phyloP scores from a whole-genome alignment of 2,888 invertebrate species.

The Erebia palarica region DNA sequence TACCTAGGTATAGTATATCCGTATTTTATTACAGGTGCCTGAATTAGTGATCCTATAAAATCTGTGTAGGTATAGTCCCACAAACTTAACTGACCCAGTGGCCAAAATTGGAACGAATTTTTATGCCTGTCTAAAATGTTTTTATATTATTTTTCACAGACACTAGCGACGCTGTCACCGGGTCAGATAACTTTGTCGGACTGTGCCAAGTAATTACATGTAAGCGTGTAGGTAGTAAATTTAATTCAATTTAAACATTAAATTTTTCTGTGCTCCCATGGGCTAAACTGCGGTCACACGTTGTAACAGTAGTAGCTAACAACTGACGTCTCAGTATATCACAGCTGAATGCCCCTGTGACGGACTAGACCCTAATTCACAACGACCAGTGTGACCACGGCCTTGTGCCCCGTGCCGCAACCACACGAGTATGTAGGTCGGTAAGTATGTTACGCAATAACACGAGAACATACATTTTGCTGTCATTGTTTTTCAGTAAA shows the following conservation, averaged over 20 bases:
- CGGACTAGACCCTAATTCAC: constrained; percentile 61
- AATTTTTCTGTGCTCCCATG: background rate
- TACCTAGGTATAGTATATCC: too few species aligned
- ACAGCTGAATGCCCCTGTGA: constrained; percentile 54
- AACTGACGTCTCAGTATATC: constrained; percentile 40
- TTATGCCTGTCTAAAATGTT: too few species aligned
- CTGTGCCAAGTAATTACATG: too few species aligned
- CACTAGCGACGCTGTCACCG: too few species aligned
- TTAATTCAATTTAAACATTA: background rate
- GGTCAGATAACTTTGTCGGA: too few species aligned
- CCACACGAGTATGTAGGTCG: constrained; percentile 62
- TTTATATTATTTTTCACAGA: too few species aligned
- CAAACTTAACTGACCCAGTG: too few species aligned
- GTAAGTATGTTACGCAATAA: constrained; percentile 32
- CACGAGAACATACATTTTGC: background rate
- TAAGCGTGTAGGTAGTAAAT: background rate
- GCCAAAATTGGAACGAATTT: too few species aligned
- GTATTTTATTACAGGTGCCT: too few species aligned
- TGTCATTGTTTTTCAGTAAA: too few species aligned
- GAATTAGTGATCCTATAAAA: too few species aligned
- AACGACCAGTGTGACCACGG: constrained; percentile 60
- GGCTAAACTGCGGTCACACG: constrained; percentile 21
- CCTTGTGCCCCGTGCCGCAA: constrained; percentile 62
- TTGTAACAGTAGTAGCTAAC: constrained; percentile 50
- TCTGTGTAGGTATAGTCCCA: too few species aligned